phyloP scores from a whole-genome alignment of 2,113 vertebrate genomes.

The Cichladusa arquata region DNA sequence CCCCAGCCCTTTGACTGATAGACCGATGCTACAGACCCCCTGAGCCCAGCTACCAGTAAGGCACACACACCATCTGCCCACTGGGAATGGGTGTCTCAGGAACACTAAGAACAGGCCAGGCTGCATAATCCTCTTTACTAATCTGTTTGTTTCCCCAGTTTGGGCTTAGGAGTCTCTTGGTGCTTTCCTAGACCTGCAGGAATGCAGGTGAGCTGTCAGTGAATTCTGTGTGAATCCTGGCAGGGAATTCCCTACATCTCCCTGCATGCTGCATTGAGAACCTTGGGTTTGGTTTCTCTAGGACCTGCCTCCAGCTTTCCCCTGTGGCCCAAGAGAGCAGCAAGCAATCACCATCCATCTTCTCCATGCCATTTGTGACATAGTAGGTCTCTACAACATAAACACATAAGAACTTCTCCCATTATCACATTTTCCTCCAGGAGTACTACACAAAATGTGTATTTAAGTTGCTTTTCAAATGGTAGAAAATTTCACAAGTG shows the following conservation, averaged over 20 bases:
- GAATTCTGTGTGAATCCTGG: neutral
- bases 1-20: neutral
- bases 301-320: neutral
- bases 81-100: neutral
- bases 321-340: neutral
- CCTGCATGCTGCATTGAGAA: neutral
- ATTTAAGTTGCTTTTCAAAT: neutral
- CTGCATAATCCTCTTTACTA: neutral
- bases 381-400: neutral
- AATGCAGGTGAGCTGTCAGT: neutral
- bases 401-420: neutral
- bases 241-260: neutral
- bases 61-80: neutral
- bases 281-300: neutral
- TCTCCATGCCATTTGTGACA: neutral
- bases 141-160: neutral
- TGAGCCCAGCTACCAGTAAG: neutral
- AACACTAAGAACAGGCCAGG: neutral
- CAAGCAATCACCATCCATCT: neutral
- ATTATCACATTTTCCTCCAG: neutral
- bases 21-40: neutral
- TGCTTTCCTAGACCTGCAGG: neutral
- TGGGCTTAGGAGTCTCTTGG: neutral
- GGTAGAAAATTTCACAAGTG: neutral
- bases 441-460: neutral